Evolutionary conservation across 2,888 invertebrate species (phyloP), one percentile per base, ranked within the genome.

Genomic region (Spialia ferax): DNA sequence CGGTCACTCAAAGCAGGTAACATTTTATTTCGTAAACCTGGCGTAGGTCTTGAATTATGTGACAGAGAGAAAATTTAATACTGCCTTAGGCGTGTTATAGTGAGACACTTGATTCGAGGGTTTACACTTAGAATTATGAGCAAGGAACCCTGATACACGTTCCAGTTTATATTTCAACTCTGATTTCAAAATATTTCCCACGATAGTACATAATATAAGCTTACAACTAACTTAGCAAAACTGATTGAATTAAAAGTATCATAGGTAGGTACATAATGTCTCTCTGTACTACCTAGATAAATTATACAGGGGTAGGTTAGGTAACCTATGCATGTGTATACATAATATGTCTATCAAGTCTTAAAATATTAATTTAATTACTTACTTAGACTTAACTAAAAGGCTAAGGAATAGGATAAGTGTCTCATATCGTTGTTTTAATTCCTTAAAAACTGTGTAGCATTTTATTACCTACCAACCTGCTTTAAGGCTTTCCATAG

Each of bases 141-240:
- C 22, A 67, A 65, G 71, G 76, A 82, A 77, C 80, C 79, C 85
- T 83, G 80, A 78, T 77, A 68, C 71, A 66, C 63, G 69, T 69
- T 73, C 71, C 69, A 81, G 79, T 78, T 81, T 81, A 77, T 79
- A 78, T 86, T 81, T 80, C 83, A 80, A 80, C 79, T 91, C 89
- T 69, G 74, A 77, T 91, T 89, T 81, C 91, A 82, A 79, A 81
- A 84, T 85, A 76, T 85, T 91, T 91, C 91, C 86, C 90, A 88
- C 83, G 88, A 84, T 84, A 86, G 77, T 79, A 72, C 70, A 75
- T 64, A 70, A 68, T 63, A 35, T 62, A 56, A 56, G 62, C 62
- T 56, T 56, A 23, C 10, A 55, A 29, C 26, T 52, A 60, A 50
- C 35, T 42, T 45, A 45, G 61, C 60, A 54, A 66, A 32, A 32